phyloP scores from a whole-genome alignment of 2,888 invertebrate genomes.

The Neocrepidodera transversa region DNA sequence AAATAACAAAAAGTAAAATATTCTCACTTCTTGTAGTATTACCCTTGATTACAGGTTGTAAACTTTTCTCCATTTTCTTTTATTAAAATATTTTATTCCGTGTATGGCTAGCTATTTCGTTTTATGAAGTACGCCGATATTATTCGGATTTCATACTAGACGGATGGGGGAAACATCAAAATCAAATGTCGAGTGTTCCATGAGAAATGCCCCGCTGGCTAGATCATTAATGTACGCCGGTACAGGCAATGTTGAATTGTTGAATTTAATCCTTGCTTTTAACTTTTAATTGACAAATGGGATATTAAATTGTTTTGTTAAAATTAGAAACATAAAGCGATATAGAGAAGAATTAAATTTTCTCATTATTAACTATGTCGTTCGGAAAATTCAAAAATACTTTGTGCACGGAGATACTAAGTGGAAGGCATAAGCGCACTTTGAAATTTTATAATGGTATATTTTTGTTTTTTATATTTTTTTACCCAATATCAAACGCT shows the following conservation, averaged over 20 bases:
- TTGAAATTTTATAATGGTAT: too few species aligned
- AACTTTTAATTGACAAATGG: constrained; percentile 4
- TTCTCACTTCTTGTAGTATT: too few species aligned
- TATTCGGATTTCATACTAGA: not conserved
- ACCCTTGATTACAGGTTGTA: too few species aligned
- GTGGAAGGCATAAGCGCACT: too few species aligned
- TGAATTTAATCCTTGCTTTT: constrained; percentile 8
- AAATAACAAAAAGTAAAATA: too few species aligned
- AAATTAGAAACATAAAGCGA: not conserved
- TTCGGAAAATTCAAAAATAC: too few species aligned
- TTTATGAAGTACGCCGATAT: constrained; percentile 2
- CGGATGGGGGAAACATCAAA: constrained; percentile 9
- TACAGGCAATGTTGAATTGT: constrained; percentile 1
- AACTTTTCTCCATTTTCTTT: too few species aligned
- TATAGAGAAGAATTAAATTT: not conserved
- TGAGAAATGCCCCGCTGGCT: constrained; percentile 2
- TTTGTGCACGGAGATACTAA: too few species aligned
- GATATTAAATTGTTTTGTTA: constrained; percentile 7
- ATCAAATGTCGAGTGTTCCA: constrained; percentile 5
- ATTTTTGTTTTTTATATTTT: too few species aligned
- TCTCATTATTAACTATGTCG: too few species aligned
- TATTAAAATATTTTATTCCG: not conserved
- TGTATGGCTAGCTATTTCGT: not conserved
- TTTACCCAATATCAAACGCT: too few species aligned
- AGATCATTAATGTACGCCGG: constrained; percentile 1